Evolutionary conservation across 2,113 vertebrate species (phyloP).

Genomic region (Terrapene triunguis): DNA sequence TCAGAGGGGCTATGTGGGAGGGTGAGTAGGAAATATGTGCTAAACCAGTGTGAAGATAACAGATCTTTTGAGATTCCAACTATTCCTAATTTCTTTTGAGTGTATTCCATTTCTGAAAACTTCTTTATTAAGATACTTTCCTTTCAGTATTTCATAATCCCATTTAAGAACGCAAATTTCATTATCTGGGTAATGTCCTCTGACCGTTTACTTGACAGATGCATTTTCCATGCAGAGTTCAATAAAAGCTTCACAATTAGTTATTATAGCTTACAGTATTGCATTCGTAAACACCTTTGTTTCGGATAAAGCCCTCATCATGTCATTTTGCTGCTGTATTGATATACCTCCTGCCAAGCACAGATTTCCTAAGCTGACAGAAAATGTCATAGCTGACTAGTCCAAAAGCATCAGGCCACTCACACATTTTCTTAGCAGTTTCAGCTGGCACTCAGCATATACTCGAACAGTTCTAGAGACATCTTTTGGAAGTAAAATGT

Average conservation of each 20-base stretch:
- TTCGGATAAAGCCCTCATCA: constrained; percentile 39
- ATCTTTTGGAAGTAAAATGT: constrained; percentile 40
- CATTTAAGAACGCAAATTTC: background rate
- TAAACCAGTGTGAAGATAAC: background rate
- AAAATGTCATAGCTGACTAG: constrained; percentile 28
- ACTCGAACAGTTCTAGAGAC: background rate
- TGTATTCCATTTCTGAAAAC: background rate
- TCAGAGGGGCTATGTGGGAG: background rate
- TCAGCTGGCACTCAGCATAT: fast-evolving
- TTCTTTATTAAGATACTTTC: background rate
- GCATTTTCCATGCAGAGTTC: background rate
- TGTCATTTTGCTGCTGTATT: constrained; percentile 44
- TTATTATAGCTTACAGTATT: constrained; percentile 40
- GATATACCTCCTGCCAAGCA: constrained; percentile 30
- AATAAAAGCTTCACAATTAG: constrained; percentile 14
- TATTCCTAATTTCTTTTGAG: background rate
- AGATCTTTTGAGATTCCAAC: background rate
- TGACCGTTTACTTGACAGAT: background rate
- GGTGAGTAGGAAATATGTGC: fast-evolving
- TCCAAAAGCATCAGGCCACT: background rate
- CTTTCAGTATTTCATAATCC: background rate
- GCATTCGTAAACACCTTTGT: constrained; percentile 11
- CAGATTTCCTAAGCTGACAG: constrained; percentile 8
- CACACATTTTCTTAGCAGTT: background rate
- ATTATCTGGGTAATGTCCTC: background rate